A percentile compares a stretch with the other conserved stretches of the same genome.
phyloP scores from a whole-genome alignment of 2,888 invertebrate species.

The Alcis repandata region DNA sequence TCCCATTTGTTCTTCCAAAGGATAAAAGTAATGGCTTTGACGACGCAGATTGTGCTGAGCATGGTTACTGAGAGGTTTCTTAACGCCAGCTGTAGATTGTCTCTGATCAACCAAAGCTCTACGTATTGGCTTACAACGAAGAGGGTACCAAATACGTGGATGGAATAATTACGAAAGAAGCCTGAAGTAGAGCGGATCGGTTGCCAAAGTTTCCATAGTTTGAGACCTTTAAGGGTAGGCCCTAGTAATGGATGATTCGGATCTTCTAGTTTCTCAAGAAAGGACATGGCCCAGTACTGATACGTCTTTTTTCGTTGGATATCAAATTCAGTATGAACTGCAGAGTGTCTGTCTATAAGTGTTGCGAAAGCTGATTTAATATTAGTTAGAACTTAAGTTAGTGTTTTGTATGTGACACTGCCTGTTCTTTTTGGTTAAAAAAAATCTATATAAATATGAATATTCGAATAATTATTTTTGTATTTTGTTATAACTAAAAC shows the following conservation, averaged over 20 bases:
- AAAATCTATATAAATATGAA: too few species aligned
- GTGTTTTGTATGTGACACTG: not conserved
- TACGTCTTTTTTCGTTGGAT: not conserved
- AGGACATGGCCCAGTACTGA: slow-evolving; percentile 48
- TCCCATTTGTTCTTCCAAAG: slow-evolving; percentile 69
- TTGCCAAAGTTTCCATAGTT: slow-evolving; percentile 70
- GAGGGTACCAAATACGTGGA: slow-evolving; percentile 61
- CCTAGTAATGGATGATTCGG: slow-evolving; percentile 67
- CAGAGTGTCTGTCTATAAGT: not conserved
- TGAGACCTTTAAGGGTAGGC: slow-evolving; percentile 66
- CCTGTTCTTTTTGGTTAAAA: not conserved
- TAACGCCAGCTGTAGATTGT: slow-evolving; percentile 64
- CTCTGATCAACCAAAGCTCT: slow-evolving; percentile 70
- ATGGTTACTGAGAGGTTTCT: slow-evolving; percentile 72
- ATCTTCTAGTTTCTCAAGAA: slow-evolving; percentile 60
- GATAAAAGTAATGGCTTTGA: slow-evolving; percentile 70
- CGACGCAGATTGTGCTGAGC: slow-evolving; percentile 71
- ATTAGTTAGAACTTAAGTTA: not conserved
- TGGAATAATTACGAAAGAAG: slow-evolving; percentile 53
- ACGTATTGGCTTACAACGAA: slow-evolving; percentile 72
- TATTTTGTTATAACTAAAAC: too few species aligned
- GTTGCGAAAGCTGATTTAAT: not conserved
- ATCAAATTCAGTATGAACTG: not conserved
- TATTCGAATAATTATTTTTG: too few species aligned
- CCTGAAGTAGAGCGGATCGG: slow-evolving; percentile 48